Percentiles rank a stretch among this genome's conserved stretches.
phyloP scores from a whole-genome alignment of 2,797 vertebrate species.

The Pelobates cultripes region DNA sequence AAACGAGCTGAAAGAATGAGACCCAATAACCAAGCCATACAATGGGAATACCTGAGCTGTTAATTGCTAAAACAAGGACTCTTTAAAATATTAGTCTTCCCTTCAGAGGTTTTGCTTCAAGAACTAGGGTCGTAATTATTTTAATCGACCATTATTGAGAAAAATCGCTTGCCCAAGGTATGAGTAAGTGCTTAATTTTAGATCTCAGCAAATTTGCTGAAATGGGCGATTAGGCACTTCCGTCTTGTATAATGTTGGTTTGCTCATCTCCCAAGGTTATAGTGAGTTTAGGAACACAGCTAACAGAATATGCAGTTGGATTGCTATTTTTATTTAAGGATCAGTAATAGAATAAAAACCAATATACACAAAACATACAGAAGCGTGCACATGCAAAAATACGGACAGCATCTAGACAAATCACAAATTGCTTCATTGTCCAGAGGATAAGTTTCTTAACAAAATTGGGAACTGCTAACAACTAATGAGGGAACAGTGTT shows the following conservation, averaged over 20 bases:
- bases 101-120: conserved; percentile 74
- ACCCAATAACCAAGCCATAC: conserved; percentile 16
- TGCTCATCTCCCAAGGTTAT: conserved; percentile 71
- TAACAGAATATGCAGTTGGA: too few relatives aligned
- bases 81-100: conserved; percentile 70
- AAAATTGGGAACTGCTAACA: too few relatives aligned
- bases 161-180: conserved; percentile 77
- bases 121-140: conserved; percentile 75
- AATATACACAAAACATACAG: too few relatives aligned
- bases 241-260: conserved; percentile 65
- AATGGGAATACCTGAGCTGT: neutral
- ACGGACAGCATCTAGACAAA: too few relatives aligned
- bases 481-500: too few relatives aligned
- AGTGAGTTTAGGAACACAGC: conserved; percentile 45
- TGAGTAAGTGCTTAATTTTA: conserved; percentile 76
- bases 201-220: conserved; percentile 70
- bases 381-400: too few relatives aligned
- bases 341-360: too few relatives aligned
- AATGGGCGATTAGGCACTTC: conserved; percentile 77
- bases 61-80: conserved; percentile 65
- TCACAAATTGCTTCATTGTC: too few relatives aligned
- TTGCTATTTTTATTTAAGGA: too few relatives aligned
- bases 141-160: conserved; percentile 77
- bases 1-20: conserved; percentile 67
- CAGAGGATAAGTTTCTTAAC: too few relatives aligned